These are phyloP conservation scores for Hypolimnas misippus DNA, from an alignment of 2,888 invertebrate species.

Conservation along the genomic window DNA sequence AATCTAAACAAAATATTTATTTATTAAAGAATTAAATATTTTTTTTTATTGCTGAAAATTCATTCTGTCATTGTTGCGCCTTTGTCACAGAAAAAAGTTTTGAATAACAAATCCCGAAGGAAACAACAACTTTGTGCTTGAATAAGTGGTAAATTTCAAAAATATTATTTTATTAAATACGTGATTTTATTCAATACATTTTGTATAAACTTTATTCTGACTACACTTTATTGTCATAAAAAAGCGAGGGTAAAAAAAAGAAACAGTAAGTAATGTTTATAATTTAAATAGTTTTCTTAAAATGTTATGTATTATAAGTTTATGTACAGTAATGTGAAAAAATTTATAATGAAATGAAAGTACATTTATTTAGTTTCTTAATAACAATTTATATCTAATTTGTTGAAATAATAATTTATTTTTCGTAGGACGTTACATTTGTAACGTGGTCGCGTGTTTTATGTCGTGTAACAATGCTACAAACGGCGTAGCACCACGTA, in stretches of 20 bases:
- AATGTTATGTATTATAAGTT: background rate
- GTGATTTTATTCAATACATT: background rate
- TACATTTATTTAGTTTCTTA: background rate
- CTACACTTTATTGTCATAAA: background rate
- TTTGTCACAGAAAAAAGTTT: constrained; percentile 15
- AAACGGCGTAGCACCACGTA: constrained; percentile 10
- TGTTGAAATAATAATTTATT: constrained; percentile 18
- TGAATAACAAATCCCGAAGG: constrained; percentile 9
- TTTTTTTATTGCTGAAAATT: too few species aligned
- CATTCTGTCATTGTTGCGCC: background rate
- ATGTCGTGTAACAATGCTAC: constrained; percentile 10
- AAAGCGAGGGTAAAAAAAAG: background rate
- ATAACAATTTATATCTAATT: background rate
- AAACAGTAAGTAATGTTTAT: background rate
- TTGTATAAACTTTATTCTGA: background rate
- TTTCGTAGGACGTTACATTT: constrained; percentile 18
- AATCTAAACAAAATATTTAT: constrained; percentile 1
- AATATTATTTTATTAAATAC: background rate
- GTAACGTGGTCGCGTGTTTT: constrained; percentile 18
- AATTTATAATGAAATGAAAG: background rate
- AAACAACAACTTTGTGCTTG: constrained; percentile 1
- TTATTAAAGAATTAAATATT: background rate
- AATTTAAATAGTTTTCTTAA: background rate
- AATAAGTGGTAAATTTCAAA: constrained; percentile 4
- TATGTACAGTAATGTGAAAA: background rate